Evolutionary conservation across 2,797 vertebrate species (phyloP).

Genomic region (Micromesistius poutassou): DNA sequence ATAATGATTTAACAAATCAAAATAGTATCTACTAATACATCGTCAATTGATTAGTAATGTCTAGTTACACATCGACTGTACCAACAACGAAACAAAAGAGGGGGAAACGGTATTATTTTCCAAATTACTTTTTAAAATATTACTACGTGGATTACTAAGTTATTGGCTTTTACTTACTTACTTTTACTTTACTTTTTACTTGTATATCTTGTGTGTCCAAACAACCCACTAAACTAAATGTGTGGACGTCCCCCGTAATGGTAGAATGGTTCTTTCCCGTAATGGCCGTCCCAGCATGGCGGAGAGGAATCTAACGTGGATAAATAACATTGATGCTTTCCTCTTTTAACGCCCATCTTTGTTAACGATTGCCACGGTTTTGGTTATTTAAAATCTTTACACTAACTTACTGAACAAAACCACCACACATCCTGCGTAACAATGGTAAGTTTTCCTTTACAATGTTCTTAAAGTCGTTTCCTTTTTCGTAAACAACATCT

Average conservation of each 20-base stretch:
- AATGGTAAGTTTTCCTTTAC: slow-evolving; percentile 50
- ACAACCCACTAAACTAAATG: neutral
- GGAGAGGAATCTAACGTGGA: slow-evolving; percentile 11
- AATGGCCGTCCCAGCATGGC: slow-evolving; percentile 45
- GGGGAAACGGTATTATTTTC: neutral
- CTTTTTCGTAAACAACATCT: neutral
- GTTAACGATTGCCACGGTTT: neutral
- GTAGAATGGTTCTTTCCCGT: slow-evolving; percentile 38
- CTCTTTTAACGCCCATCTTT: neutral
- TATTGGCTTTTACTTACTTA: too few relatives aligned
- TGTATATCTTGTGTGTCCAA: neutral
- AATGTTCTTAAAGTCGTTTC: slow-evolving; percentile 11
- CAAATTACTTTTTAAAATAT: neutral
- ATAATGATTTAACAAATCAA: neutral
- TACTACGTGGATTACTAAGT: neutral
- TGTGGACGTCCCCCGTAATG: neutral
- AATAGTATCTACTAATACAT: neutral
- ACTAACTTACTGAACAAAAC: neutral
- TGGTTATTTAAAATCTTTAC: neutral
- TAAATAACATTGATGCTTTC: neutral
- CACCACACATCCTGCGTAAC: neutral
- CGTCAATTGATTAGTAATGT: neutral
- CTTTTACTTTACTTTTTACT: too few relatives aligned
- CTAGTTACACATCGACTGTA: neutral
- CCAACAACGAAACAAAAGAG: neutral